Evolutionary conservation across 2,888 invertebrate species (phyloP).

Genomic region (Iphiclides podalirius): DNA sequence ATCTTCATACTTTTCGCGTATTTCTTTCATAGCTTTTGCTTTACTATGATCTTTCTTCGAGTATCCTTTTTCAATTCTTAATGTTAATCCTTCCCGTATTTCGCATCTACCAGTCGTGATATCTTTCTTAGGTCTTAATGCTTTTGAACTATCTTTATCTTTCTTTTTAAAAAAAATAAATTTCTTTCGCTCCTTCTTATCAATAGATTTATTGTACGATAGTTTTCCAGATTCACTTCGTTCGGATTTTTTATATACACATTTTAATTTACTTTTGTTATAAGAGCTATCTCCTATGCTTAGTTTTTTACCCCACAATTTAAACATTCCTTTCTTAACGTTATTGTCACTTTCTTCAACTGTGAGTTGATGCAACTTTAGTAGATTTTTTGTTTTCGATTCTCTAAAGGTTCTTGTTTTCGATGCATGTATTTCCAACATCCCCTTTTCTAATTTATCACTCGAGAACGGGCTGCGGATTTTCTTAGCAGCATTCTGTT

Average conservation of each 20-base stretch:
- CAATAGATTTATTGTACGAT: conserved; percentile 24
- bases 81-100: conserved; percentile 50
- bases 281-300: conserved; percentile 48
- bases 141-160: conserved; percentile 39
- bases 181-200: conserved; percentile 45
- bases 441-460: conserved; percentile 11
- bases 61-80: conserved; percentile 40
- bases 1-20: conserved; percentile 36
- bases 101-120: conserved; percentile 60
- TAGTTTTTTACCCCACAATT: conserved; percentile 61
- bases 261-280: conserved; percentile 31
- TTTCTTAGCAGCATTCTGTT: conserved; percentile 50
- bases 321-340: conserved; percentile 60
- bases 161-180: conserved; percentile 62
- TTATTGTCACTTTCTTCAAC: conserved; percentile 44
- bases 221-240: conserved; percentile 24
- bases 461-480: conserved; percentile 36
- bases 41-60: background rate
- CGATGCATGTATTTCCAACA: conserved; percentile 20
- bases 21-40: conserved; percentile 22
- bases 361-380: conserved; percentile 20
- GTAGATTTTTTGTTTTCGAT: conserved; percentile 8
- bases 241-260: conserved; percentile 29
- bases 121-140: conserved; percentile 45
- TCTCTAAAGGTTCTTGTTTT: conserved; percentile 28